These are phyloP conservation scores for Arctia plantaginis DNA, from an alignment of 2,888 invertebrate genomes.

Conservation along the genomic window DNA sequence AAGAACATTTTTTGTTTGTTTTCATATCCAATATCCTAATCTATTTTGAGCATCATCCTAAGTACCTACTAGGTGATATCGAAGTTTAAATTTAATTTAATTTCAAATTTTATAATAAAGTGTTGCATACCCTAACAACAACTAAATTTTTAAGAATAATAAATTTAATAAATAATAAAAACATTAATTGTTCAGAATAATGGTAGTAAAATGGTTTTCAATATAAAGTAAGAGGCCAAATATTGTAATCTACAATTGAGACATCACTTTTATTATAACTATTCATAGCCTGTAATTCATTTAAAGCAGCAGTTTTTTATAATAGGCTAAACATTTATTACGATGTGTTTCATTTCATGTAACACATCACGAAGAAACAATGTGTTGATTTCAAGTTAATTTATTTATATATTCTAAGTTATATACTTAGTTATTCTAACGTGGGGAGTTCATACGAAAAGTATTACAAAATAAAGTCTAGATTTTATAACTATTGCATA, in stretches of 20 bases:
- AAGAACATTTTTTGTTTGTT: neutral
- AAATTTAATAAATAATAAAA: no score
- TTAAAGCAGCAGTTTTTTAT: neutral
- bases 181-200: no score
- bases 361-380: neutral
- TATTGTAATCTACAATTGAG: neutral
- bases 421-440: neutral
- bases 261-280: neutral
- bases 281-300: conserved; percentile 3
- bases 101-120: no score
- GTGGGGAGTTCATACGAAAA: neutral
- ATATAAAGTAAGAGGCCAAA: neutral
- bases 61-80: no score
- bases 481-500: neutral
- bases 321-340: neutral
- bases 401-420: neutral
- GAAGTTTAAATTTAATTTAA: no score
- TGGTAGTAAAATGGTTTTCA: neutral
- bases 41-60: no score
- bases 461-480: neutral
- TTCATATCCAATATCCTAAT: neutral
- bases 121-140: no score
- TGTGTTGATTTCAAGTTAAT: neutral
- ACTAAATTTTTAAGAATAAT: no score
- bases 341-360: neutral